phyloP scores from a whole-genome alignment of 2,888 invertebrate genomes.

The Ectropis crepuscularia region DNA sequence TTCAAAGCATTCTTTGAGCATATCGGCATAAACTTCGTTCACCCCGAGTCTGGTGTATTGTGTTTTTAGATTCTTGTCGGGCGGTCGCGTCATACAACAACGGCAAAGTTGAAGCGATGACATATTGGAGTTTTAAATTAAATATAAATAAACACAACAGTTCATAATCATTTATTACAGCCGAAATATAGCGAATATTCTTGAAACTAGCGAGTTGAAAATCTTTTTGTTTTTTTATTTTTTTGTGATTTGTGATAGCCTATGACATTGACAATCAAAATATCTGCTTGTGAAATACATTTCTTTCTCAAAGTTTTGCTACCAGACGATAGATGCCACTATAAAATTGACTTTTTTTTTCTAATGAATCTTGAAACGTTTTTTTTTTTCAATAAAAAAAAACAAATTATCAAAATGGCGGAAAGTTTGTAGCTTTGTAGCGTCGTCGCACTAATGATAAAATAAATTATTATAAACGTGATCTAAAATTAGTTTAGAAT shows the following conservation, averaged over 20 bases:
- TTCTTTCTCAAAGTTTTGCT: neutral
- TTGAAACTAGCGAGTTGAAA: neutral
- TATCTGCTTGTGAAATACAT: neutral
- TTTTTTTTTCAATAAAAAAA: slow-evolving; percentile 15
- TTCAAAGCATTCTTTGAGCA: slow-evolving; percentile 77
- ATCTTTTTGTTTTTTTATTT: neutral
- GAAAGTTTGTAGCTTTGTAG: slow-evolving; percentile 56
- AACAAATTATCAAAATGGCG: slow-evolving; percentile 64
- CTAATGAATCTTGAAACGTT: neutral
- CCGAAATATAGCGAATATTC: neutral
- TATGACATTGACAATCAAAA: neutral
- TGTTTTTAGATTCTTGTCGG: slow-evolving; percentile 67
- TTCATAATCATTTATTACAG: slow-evolving; percentile 11
- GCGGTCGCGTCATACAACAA: slow-evolving; percentile 69
- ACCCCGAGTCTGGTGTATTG: slow-evolving; percentile 61
- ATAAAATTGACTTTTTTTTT: no score
- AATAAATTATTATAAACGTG: slow-evolving; percentile 39
- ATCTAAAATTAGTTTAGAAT: slow-evolving; percentile 40
- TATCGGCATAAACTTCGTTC: slow-evolving; percentile 69
- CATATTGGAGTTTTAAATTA: slow-evolving; percentile 47
- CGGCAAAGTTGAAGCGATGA: slow-evolving; percentile 55
- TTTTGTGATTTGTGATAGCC: neutral
- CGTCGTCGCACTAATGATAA: slow-evolving; percentile 49
- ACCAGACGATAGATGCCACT: slow-evolving; percentile 26
- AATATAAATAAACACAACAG: neutral